Evolutionary conservation across 64 coral and sea anemone species (phyloP), one percentile per base, ranked within the genome.

Genomic region (Pachyseris speciosa): DNA sequence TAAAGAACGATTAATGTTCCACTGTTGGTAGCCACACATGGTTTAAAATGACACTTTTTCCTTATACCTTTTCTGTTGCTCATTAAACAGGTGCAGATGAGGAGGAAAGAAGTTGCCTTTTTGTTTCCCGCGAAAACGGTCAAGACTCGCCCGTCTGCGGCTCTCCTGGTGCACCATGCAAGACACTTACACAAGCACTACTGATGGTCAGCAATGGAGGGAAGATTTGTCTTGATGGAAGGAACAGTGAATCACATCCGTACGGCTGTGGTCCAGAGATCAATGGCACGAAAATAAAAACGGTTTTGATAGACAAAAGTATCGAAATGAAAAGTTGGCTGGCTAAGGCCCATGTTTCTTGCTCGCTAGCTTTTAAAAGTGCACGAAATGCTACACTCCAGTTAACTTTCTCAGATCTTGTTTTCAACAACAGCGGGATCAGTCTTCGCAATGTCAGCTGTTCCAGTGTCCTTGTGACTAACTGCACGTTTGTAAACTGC

Each of bases 221-320:
- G 4, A 72, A 72, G 37, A 72, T 72, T 40, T 72, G 68, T 24
- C 68, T 72, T 19, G 16, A 72, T 7, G 68, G 68, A 72, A 40
- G 5, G 17, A 72, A 72, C 36, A 72, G 68, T n/a, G 37, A 72
- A 8, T 39, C 6, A 9, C 34, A 72, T 72, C 68, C 68, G n/a
- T 72, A 72, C 36, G 20, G 37, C 15, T 72, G 68, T 70, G n/a
- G n/a, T n/a, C n/a, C n/a, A n/a, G n/a, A n/a, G n/a, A n/a, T n/a
- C n/a, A n/a, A n/a, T n/a, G n/a, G n/a, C n/a, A n/a, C n/a, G n/a
- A n/a, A n/a, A n/a, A n/a, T n/a, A n/a, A n/a, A n/a, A n/a, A n/a
- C n/a, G n/a, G n/a, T n/a, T n/a, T n/a, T 42, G 1, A 9, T 47
- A 0, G 13, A 9, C 22, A 74, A 74, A 74, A 47, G 70, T 25